Conservation (phyloP, 37 sponge, comb jelly and placozoan genomes). For the Aplysina aerophoba region DNA sequence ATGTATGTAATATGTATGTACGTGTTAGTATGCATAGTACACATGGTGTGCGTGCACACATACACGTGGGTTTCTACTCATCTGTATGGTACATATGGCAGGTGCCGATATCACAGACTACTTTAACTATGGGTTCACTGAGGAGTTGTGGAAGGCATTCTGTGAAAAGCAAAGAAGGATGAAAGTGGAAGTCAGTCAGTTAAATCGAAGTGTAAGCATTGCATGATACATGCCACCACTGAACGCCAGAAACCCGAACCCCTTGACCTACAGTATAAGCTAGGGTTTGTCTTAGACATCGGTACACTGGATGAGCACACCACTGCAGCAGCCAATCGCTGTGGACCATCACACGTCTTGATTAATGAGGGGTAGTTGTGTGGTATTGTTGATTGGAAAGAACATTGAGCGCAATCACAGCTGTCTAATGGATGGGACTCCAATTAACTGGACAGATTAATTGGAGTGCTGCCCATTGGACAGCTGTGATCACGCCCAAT, state of each 20-base stretch:
- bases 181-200: slow-evolving; percentile 57
- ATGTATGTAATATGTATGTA: too few relatives aligned
- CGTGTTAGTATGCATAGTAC: too few relatives aligned
- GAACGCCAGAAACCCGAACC: background rate
- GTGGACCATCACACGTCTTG: background rate
- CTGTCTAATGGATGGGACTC: too few relatives aligned
- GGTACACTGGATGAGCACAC: slow-evolving; percentile 24
- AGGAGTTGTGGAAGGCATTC: slow-evolving; percentile 95
- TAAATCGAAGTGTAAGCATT: slow-evolving; percentile 68
- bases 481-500: too few relatives aligned
- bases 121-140: slow-evolving; percentile 99
- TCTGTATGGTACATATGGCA: too few relatives aligned
- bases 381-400: too few relatives aligned
- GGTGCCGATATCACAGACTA: slow-evolving; percentile 99
- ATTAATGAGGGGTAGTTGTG: background rate
- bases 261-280: background rate
- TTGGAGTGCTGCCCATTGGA: too few relatives aligned
- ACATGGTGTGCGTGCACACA: too few relatives aligned
- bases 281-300: background rate
- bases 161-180: slow-evolving; percentile 91
- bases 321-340: slow-evolving; percentile 59
- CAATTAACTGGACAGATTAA: too few relatives aligned
- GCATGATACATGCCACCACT: background rate
- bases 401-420: too few relatives aligned
- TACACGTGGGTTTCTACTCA: too few relatives aligned